Evolutionary conservation across 2,797 vertebrate species (phyloP), one percentile per base, ranked within the genome.

Genomic region (Sebastes iracundus): DNA sequence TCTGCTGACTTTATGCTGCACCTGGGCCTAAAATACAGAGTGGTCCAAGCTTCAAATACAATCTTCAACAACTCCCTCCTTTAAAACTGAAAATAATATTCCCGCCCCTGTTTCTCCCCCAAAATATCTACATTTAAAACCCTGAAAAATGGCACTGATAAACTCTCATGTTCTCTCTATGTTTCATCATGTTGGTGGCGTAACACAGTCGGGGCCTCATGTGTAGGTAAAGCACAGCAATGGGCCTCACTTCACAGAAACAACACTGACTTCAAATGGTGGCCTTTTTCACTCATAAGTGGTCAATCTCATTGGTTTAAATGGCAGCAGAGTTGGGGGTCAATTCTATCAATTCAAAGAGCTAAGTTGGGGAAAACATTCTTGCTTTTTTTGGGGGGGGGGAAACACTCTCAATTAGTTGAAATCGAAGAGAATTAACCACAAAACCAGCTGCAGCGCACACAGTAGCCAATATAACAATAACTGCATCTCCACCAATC

Each of bases 31-130:
- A 88, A 90, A 85, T 86, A 93, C 84, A 90, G 87, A 92, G 90
- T 86, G 87, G 80, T 90, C 83, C 91, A 89, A 92, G 88, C 91
- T 93, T 93, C 91, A 83, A 77, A 89, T 90, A 92, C 87, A 90
- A 91, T 88, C 86, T 85, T 76, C 63, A 89, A 74, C 70, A 85
- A 59, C 69, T 84, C 56, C 79, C 81, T 81, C 83, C 83, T 65
- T 65, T n/a, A 79, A 84, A 87, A 86, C 28, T n/a, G 13, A 63
- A 77, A 75, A 18, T 42, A 42, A 66, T 3, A 53, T 27, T 38
- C 32, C 13, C 32, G n/a, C 55, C 56, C 56, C 42, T n/a, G 8
- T 35, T 59, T 66, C 13, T 46, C 23, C 53, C 53, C 49, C 61
- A 20, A 49, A 18, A 66, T 64, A 83, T 84, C 79, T 83, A 85